Evolutionary conservation across 1,140 invertebrate species (phyloP).

Genomic region (Heterodera carotae): DNA sequence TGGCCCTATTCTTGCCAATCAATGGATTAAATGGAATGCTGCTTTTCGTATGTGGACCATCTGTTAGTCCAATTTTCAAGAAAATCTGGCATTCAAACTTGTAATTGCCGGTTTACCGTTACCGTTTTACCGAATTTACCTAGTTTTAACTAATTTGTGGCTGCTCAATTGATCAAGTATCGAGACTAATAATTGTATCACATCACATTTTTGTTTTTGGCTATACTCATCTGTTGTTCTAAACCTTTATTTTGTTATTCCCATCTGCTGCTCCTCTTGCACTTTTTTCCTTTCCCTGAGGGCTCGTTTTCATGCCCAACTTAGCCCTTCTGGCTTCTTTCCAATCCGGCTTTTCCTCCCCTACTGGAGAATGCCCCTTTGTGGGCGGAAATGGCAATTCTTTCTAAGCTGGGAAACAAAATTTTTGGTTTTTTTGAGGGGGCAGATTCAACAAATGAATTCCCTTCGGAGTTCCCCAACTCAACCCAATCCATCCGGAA

Average conservation of each 20-base stretch:
- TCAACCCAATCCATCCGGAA: not conserved
- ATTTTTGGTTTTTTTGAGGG: not conserved
- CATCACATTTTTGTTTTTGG: too few relatives aligned
- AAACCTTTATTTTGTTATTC: not conserved
- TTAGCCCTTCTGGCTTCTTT: not conserved
- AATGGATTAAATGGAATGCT: not conserved
- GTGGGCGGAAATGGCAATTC: constrained; percentile 17
- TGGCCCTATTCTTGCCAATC: not conserved
- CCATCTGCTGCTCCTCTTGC: not conserved
- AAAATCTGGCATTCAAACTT: too few relatives aligned
- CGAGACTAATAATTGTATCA: too few relatives aligned
- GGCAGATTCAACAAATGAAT: constrained; percentile 21
- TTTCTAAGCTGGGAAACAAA: not conserved
- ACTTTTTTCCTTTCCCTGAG: not conserved
- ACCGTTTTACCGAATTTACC: too few relatives aligned
- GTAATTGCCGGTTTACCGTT: too few relatives aligned
- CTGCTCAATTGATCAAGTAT: too few relatives aligned
- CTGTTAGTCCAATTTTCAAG: too few relatives aligned
- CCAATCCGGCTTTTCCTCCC: too few relatives aligned
- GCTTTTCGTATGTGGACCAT: too few relatives aligned
- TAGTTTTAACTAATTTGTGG: too few relatives aligned
- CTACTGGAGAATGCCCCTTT: not conserved
- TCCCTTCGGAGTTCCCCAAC: not conserved
- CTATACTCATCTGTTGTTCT: not conserved
- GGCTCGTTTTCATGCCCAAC: constrained; percentile 8